Conservation (phyloP, 2,888 invertebrate species). For the Coelinius sp. region DNA sequence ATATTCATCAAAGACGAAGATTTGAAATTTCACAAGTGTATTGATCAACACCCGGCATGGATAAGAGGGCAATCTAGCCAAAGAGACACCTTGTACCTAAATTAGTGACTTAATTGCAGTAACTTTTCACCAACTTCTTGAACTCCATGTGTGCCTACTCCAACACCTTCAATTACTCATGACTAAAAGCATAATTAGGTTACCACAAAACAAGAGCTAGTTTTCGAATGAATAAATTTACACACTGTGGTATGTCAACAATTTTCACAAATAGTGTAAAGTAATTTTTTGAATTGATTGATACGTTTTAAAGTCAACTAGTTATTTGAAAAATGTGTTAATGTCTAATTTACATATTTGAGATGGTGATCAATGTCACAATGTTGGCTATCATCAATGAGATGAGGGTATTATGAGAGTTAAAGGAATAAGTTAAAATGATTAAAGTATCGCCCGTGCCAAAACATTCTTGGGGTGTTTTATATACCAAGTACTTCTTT, state of each 20-base stretch:
- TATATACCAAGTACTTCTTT: too few species aligned
- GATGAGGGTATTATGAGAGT: background rate
- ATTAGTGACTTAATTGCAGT: constrained; percentile 20
- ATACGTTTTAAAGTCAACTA: background rate
- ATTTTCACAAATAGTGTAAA: background rate
- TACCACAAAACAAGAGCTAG: background rate
- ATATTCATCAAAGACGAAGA: background rate
- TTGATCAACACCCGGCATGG: constrained; percentile 2
- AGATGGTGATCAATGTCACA: constrained; percentile 9
- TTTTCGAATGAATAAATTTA: constrained; percentile 21
- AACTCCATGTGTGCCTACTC: constrained; percentile 7
- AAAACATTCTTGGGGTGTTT: constrained; percentile 61
- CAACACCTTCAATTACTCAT: constrained; percentile 8
- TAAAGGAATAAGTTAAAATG: background rate
- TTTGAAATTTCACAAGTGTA: background rate
- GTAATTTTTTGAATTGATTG: constrained; percentile 1
- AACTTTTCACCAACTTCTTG: background rate
- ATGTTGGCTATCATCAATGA: constrained; percentile 11
- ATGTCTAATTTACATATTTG: constrained; percentile 8
- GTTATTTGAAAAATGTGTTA: background rate
- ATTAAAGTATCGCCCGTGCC: constrained; percentile 48
- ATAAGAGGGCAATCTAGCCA: background rate
- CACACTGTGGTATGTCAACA: constrained; percentile 1
- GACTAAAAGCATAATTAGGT: background rate
- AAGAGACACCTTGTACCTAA: background rate